A percentile compares a stretch with the other conserved stretches of the same genome.
Evolutionary conservation across 2,888 invertebrate genomes (phyloP).

Genomic region (Agonopterix alstromeriana): DNA sequence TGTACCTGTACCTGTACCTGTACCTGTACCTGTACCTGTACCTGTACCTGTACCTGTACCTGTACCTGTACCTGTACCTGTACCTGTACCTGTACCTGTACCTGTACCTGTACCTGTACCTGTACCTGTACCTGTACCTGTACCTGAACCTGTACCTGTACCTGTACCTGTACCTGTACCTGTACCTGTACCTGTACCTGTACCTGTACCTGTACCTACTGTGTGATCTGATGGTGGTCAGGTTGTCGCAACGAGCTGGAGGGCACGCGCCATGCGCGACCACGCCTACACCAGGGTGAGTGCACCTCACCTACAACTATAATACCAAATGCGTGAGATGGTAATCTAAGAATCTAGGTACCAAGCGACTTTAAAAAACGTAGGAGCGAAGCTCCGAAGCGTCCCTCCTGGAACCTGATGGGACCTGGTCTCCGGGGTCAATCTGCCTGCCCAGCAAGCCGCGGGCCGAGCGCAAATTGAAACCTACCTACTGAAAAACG

Average conservation of each 20-base stretch:
- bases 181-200: background rate
- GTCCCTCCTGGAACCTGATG: no score
- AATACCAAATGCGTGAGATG: no score
- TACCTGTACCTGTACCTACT: no score
- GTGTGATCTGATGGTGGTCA: no score
- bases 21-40: background rate
- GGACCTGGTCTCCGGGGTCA: no score
- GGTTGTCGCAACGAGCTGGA: no score
- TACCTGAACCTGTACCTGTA: background rate
- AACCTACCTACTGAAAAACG: no score
- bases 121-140: background rate
- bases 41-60: background rate
- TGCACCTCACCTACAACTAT: background rate
- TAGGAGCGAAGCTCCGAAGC: no score
- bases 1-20: background rate
- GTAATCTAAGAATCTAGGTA: no score
- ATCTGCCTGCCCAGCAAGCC: no score
- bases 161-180: background rate
- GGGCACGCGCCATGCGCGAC: slow-evolving; percentile 35
- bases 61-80: background rate
- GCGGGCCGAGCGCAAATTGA: no score
- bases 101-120: background rate
- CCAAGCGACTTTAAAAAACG: no score
- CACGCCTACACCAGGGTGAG: slow-evolving; percentile 34
- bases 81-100: background rate